Percentiles rank a stretch among this genome's conserved stretches.
Evolutionary conservation across 1,140 invertebrate genomes (phyloP).

Genomic region (Cherax quadricarinatus): DNA sequence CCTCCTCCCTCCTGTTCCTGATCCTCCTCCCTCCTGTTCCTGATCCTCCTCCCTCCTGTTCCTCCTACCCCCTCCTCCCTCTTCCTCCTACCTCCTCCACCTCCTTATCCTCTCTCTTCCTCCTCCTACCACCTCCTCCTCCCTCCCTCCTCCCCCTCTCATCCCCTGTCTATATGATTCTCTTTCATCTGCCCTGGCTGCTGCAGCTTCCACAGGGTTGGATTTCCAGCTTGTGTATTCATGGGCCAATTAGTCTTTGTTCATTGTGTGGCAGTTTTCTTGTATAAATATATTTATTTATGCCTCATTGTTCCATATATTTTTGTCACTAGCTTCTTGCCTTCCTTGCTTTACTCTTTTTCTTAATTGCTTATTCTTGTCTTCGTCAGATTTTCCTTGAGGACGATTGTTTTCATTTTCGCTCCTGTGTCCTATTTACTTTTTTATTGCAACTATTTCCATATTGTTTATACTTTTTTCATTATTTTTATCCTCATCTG

Average conservation of each 20-base stretch:
- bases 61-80: not conserved
- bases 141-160: not conserved
- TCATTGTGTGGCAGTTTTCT: too few relatives aligned
- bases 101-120: not conserved
- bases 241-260: not conserved
- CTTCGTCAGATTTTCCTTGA: too few relatives aligned
- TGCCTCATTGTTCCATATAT: too few relatives aligned
- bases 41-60: not conserved
- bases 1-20: too few relatives aligned
- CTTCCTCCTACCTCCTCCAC: too few relatives aligned
- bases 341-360: too few relatives aligned
- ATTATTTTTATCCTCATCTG: too few relatives aligned
- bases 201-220: too few relatives aligned
- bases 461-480: not conserved
- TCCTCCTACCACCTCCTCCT: not conserved
- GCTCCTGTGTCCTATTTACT: not conserved
- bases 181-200: not conserved
- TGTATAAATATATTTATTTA: too few relatives aligned
- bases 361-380: too few relatives aligned
- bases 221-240: not conserved
- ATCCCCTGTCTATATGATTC: not conserved
- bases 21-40: too few relatives aligned
- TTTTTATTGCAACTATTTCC: not conserved
- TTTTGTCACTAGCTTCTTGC: too few relatives aligned
- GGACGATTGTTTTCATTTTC: not conserved